Evolutionary conservation across 2,888 invertebrate species (phyloP).

Genomic region (Drosophila multiciliata): DNA sequence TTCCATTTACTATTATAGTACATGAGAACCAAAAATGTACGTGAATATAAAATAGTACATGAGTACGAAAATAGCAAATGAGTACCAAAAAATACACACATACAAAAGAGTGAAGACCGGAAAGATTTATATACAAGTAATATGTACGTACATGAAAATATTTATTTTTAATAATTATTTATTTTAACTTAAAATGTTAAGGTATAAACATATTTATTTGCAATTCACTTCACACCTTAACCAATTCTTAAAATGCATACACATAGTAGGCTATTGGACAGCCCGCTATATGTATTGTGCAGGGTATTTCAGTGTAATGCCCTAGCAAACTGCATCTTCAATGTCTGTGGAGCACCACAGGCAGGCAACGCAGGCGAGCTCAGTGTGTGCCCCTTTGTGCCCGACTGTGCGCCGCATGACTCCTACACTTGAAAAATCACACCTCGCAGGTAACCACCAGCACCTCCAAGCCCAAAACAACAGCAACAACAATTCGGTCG

Average conservation of each 20-base stretch:
- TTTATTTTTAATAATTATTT: background rate
- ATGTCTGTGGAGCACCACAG: conserved; percentile 41
- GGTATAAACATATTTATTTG: background rate
- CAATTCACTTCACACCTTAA: background rate
- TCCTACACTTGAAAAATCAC: conserved; percentile 82
- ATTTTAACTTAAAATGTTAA: background rate
- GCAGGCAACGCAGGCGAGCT: conserved; percentile 23
- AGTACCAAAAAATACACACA: background rate
- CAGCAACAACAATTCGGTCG: conserved; percentile 13
- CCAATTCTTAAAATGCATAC: background rate
- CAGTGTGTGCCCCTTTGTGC: conserved; percentile 17
- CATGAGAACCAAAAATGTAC: background rate
- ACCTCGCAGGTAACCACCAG: conserved; percentile 60
- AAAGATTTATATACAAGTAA: background rate
- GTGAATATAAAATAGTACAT: background rate
- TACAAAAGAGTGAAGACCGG: background rate
- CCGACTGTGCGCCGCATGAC: conserved; percentile 77
- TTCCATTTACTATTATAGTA: background rate
- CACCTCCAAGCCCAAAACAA: conserved; percentile 28
- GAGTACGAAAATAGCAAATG: background rate
- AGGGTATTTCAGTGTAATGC: conserved; percentile 45
- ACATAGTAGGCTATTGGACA: background rate
- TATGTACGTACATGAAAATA: background rate
- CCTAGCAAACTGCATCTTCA: conserved; percentile 35
- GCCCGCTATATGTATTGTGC: background rate